Evolutionary conservation across 2,888 invertebrate species (phyloP), one percentile per base, ranked within the genome.

Genomic region (Toxonevra muliebris): DNA sequence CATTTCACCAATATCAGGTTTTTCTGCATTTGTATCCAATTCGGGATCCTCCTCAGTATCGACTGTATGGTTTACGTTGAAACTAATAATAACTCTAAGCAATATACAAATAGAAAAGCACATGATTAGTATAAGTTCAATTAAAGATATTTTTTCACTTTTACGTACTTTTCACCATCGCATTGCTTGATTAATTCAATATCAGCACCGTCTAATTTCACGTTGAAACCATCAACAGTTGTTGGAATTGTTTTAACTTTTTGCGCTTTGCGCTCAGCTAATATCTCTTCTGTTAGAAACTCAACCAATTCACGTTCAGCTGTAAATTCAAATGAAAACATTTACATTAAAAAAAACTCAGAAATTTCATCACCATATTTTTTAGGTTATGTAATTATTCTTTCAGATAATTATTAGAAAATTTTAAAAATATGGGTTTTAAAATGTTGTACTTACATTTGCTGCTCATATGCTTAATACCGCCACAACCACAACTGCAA

Each of bases 31-130:
- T 1, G 87, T 87, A 74, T 91, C 89, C 2, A 89, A 73, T 68
- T 91, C 91, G 1, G 91, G 88, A 59, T 91, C 92, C 5, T 88
- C 80, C 62, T 94, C 94, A 0, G 94, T 88, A 81, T 97, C 96
- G 0, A 98, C 97, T 0, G 96, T 94, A 85, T 97, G 96, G 84
- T 98, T 98, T 0, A 98, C 93, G 82, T 97, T 97, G 84, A 97
- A 93, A 66, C 89, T 91, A 55, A 98, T 89, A 61, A 88, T 88
- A 71, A 96, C 89, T 72, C 76, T 77, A 40, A 45, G 69, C 61
- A 66, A 59, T 3, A 55, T 15, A 9, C 20, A 58, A 30, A 30
- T 30, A 30, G 30, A 30, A 30, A 30, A 30, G 30, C 30, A 4
- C 30, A 30, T 30, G 7, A 30, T 30, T 30, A 30, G 30, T 30